Evolutionary conservation across 2,888 invertebrate species (phyloP).

Genomic region (Druceiella hillmani): DNA sequence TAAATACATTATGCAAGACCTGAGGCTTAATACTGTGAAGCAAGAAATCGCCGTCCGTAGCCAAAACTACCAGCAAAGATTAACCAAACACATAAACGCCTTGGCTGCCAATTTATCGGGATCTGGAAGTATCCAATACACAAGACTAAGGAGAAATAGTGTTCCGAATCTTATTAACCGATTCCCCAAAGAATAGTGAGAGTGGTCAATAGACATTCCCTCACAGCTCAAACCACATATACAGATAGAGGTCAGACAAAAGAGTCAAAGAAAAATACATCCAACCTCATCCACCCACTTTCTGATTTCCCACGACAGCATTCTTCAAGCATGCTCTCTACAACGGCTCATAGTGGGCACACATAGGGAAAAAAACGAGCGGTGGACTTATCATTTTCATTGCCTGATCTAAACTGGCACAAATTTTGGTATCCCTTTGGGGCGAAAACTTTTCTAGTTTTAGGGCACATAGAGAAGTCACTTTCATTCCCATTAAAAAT

Average conservation of each 20-base stretch:
- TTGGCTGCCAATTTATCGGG: too few relatives aligned
- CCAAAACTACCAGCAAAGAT: too few relatives aligned
- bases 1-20: too few relatives aligned
- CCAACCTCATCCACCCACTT: conserved; percentile 22
- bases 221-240: too few relatives aligned
- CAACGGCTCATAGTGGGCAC: conserved; percentile 15
- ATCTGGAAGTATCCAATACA: too few relatives aligned
- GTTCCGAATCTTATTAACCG: conserved; percentile 21
- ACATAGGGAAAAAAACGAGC: conserved; percentile 19
- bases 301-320: conserved; percentile 24
- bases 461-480: conserved; percentile 25
- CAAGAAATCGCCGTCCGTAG: too few relatives aligned
- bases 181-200: conserved; percentile 21
- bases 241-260: too few relatives aligned
- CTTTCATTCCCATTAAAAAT: conserved; percentile 27
- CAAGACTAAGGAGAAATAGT: conserved; percentile 25
- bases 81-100: too few relatives aligned
- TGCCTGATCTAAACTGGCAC: conserved; percentile 23
- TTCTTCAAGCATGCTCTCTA: conserved; percentile 20
- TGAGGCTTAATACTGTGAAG: too few relatives aligned
- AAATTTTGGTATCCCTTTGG: conserved; percentile 26
- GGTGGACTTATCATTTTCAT: conserved; percentile 25
- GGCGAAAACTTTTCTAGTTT: conserved; percentile 26
- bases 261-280: conserved; percentile 26
- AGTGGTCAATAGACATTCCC: conserved; percentile 24